Conservation (phyloP, 2,888 invertebrate species). For the Lepidonotus clava region DNA sequence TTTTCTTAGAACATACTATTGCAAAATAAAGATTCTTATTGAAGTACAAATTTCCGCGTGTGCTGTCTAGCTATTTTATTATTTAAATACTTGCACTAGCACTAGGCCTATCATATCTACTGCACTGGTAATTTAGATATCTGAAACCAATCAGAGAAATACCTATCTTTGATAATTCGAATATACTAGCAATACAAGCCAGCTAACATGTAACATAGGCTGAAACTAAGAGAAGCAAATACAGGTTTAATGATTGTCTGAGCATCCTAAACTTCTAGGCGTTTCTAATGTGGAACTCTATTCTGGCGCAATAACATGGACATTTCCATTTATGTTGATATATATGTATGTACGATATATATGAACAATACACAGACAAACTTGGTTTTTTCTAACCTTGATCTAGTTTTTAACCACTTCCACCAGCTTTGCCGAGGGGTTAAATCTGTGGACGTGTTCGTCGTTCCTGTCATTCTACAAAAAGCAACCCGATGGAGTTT, state of each 20-base stretch:
- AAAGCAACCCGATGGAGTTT: background rate
- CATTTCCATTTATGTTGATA: no score
- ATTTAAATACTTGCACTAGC: no score
- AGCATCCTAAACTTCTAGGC: background rate
- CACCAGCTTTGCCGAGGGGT: slow-evolving; percentile 50
- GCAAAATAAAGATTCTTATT: no score
- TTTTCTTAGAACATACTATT: no score
- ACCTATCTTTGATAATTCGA: no score
- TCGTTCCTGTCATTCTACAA: slow-evolving; percentile 49
- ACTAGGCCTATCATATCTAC: no score
- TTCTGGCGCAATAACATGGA: background rate
- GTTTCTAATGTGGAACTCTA: background rate
- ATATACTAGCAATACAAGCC: slow-evolving; percentile 1
- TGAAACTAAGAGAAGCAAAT: background rate
- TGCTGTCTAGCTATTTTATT: no score
- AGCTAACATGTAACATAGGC: background rate
- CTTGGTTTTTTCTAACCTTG: slow-evolving; percentile 47
- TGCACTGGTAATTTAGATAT: no score
- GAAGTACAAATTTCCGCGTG: no score
- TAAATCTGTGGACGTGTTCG: slow-evolving; percentile 35
- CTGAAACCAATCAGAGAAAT: no score
- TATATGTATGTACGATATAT: background rate
- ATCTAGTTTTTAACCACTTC: slow-evolving; percentile 53
- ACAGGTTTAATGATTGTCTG: background rate
- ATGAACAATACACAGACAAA: slow-evolving; percentile 39